Conservation (phyloP, 2,888 invertebrate species). For the Antheraea yamamai region DNA sequence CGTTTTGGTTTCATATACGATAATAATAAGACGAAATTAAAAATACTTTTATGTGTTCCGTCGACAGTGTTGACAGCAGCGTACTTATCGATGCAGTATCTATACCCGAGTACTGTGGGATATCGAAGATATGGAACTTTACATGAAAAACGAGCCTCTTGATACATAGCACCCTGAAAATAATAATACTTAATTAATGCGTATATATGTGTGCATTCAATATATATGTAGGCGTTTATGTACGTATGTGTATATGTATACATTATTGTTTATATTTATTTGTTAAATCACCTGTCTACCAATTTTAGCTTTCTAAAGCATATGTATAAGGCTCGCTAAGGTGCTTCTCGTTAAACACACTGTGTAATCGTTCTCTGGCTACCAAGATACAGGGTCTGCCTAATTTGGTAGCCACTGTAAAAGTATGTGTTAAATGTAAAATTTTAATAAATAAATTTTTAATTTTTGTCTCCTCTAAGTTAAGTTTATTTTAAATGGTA, state of each 20-base stretch:
- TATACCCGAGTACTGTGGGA: constrained; percentile 65
- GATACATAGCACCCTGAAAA: constrained; percentile 75
- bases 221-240: too few species aligned
- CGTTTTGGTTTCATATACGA: neutral
- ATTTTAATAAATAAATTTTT: too few species aligned
- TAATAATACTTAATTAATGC: neutral
- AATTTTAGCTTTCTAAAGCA: too few species aligned
- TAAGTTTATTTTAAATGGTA: neutral
- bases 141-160: constrained; percentile 70
- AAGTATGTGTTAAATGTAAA: too few species aligned
- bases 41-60: constrained; percentile 66
- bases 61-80: constrained; percentile 67
- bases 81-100: constrained; percentile 70
- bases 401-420: too few species aligned
- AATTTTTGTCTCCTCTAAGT: neutral
- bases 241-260: too few species aligned
- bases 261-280: too few species aligned
- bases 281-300: too few species aligned
- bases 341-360: too few species aligned
- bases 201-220: neutral
- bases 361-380: too few species aligned
- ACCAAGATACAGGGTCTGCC: too few species aligned
- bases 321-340: too few species aligned
- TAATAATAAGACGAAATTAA: constrained; percentile 18
- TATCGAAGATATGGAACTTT: constrained; percentile 67